These are phyloP conservation scores for Megathymus violae DNA, from an alignment of 1,140 invertebrate species.

Conservation along the genomic window DNA sequence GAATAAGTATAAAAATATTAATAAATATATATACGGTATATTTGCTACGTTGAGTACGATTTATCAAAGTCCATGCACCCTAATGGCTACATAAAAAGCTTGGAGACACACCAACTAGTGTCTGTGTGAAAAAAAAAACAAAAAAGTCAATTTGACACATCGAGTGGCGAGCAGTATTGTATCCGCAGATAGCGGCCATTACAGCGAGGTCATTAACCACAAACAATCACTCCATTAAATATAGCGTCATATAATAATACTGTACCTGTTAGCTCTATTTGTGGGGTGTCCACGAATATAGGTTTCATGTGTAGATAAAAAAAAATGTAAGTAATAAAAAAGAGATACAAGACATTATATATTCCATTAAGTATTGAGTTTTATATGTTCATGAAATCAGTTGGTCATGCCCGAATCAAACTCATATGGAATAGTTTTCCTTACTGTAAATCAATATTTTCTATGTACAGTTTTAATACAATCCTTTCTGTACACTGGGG, in stretches of 20 bases:
- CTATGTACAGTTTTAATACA: too few relatives aligned
- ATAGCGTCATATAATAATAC: constrained; percentile 46
- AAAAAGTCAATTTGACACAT: constrained; percentile 13
- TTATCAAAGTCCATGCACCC: neutral
- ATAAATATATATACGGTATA: too few relatives aligned
- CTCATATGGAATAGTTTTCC: too few relatives aligned
- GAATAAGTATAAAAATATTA: too few relatives aligned
- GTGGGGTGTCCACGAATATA: constrained; percentile 15
- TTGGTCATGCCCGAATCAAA: too few relatives aligned
- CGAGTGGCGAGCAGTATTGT: constrained; percentile 7
- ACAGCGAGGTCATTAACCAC: constrained; percentile 42
- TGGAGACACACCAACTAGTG: neutral
- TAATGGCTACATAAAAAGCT: constrained; percentile 6
- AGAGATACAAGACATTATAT: too few relatives aligned
- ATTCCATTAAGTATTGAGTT: too few relatives aligned
- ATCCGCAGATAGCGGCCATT: constrained; percentile 21
- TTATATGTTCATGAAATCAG: too few relatives aligned
- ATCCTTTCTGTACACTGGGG: too few relatives aligned
- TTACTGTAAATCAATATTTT: too few relatives aligned
- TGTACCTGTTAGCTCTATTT: constrained; percentile 42
- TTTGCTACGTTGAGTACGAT: neutral
- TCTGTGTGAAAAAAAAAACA: neutral
- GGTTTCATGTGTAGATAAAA: neutral
- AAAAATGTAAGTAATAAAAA: too few relatives aligned
- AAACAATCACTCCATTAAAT: constrained; percentile 46